Percentiles rank a stretch among this genome's conserved stretches.
Evolutionary conservation across 2,113 vertebrate species (phyloP).

Genomic region (Phrynosoma blainvillii): DNA sequence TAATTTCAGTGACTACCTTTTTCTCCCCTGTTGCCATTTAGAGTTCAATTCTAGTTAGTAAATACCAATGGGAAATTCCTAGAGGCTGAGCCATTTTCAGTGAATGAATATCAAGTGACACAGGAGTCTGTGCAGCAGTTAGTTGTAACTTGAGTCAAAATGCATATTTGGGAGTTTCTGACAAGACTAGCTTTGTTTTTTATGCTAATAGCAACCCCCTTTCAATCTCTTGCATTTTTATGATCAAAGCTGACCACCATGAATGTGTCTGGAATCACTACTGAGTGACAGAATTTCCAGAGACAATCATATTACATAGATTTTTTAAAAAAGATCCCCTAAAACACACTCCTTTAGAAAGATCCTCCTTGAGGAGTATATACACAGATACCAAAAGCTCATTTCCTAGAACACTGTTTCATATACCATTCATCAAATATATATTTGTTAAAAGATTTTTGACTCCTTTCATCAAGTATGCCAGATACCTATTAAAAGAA

Average conservation of each 20-base stretch:
- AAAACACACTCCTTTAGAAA: constrained; percentile 38
- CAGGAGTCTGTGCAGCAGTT: constrained; percentile 59
- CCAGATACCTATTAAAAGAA: constrained; percentile 22
- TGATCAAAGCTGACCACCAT: constrained; percentile 68
- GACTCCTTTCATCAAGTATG: constrained; percentile 44
- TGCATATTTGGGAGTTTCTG: constrained; percentile 70
- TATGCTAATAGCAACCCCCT: constrained; percentile 61
- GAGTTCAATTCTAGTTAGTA: constrained; percentile 61
- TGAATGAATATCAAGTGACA: constrained; percentile 70
- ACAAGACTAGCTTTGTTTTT: constrained; percentile 67
- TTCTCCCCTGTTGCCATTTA: constrained; percentile 57
- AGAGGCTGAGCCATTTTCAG: constrained; percentile 66
- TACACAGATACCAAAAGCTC: constrained; percentile 19
- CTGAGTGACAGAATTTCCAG: constrained; percentile 58
- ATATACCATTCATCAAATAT: constrained; percentile 50
- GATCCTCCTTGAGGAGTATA: background rate
- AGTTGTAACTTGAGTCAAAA: constrained; percentile 74
- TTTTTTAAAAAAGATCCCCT: background rate
- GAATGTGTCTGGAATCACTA: constrained; percentile 65
- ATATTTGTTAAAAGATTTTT: constrained; percentile 54
- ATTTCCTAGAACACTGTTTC: constrained; percentile 45
- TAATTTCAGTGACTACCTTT: constrained; percentile 44
- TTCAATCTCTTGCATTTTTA: constrained; percentile 69
- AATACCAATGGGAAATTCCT: constrained; percentile 69
- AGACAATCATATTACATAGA: constrained; percentile 39